Percentiles rank a stretch among this genome's conserved stretches.
Conservation (phyloP, 2,888 invertebrate species). For the Aleiodes alternator region DNA sequence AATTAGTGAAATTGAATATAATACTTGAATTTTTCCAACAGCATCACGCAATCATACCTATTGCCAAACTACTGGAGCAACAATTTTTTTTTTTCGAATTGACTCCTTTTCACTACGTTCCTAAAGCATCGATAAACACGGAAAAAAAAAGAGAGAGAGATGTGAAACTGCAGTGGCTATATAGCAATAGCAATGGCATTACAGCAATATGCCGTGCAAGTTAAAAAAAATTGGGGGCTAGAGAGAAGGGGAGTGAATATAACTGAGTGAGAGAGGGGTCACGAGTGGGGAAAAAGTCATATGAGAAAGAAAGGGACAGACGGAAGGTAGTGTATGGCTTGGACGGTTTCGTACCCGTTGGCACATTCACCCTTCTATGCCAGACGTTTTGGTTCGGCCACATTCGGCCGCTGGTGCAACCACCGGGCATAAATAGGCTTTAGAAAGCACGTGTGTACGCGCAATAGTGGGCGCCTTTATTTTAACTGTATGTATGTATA, state of each 20-base stretch:
- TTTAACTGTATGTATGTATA: background rate
- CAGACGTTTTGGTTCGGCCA: conserved; percentile 47
- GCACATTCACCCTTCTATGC: conserved; percentile 60
- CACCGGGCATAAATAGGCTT: conserved; percentile 55
- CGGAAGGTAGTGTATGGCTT: background rate
- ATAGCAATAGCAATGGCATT: background rate
- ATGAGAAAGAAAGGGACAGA: conserved; percentile 14
- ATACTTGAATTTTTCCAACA: background rate
- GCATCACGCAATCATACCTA: background rate
- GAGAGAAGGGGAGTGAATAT: background rate
- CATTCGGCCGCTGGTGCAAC: conserved; percentile 54
- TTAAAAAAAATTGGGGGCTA: background rate
- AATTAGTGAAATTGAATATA: no score
- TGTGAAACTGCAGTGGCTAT: background rate
- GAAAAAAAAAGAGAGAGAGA: no score
- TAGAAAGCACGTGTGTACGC: conserved; percentile 56
- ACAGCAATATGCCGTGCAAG: conserved; percentile 22
- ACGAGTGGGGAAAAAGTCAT: background rate
- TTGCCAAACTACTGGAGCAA: conserved; percentile 3
- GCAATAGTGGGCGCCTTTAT: conserved; percentile 49
- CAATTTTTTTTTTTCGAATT: conserved; percentile 4
- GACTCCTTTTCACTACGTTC: conserved; percentile 13
- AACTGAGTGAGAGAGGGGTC: conserved; percentile 11
- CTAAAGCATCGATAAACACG: background rate
- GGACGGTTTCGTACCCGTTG: conserved; percentile 41